Conservation (phyloP, 1,140 invertebrate species). For the Trichonephila inaurata region DNA sequence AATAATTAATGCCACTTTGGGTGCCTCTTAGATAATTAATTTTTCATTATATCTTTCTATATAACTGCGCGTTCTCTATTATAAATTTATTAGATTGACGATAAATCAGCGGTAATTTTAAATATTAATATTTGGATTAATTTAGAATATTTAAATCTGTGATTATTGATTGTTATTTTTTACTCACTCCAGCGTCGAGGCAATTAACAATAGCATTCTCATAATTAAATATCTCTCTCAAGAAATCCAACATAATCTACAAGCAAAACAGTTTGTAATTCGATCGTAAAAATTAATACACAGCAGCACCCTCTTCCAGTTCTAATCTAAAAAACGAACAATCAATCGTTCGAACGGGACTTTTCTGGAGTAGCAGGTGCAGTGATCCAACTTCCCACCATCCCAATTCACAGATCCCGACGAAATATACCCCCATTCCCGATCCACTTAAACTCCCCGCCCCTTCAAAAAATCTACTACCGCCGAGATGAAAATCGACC, state of each 20-base stretch:
- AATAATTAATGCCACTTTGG: too few species aligned
- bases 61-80: too few species aligned
- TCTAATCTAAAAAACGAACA: constrained; percentile 4
- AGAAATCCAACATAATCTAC: neutral
- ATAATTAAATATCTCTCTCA: neutral
- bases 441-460: constrained; percentile 34
- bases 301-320: neutral
- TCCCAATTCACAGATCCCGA: constrained; percentile 60
- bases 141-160: too few species aligned
- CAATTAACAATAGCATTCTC: neutral
- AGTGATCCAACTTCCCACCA: neutral
- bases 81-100: too few species aligned
- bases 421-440: neutral
- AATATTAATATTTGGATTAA: too few species aligned
- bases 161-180: too few species aligned
- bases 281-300: neutral
- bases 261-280: neutral
- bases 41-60: too few species aligned
- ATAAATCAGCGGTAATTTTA: too few species aligned
- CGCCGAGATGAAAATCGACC: constrained; percentile 71
- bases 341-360: constrained; percentile 25
- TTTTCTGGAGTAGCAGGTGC: constrained; percentile 35
- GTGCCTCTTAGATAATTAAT: too few species aligned
- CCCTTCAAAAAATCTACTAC: constrained; percentile 42
- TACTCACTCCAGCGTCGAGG: too few species aligned